Conservation (phyloP, 2,113 vertebrate genomes). For the Lamprotornis superbus region DNA sequence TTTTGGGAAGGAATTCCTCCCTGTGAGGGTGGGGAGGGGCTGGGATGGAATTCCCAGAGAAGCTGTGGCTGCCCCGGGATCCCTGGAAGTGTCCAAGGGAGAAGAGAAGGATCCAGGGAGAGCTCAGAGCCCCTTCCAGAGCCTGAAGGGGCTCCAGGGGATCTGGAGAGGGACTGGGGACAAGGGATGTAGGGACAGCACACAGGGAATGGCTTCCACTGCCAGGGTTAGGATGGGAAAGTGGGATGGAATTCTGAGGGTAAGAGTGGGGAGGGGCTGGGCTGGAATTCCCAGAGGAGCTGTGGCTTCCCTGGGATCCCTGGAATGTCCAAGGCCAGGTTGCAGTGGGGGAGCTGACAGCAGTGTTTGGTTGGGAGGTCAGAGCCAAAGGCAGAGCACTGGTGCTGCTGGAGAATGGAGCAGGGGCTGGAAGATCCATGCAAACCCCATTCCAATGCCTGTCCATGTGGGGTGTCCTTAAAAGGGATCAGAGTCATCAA, state of each 20-base stretch:
- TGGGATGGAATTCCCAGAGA: no score
- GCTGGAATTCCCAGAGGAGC: not conserved
- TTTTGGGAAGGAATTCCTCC: no score
- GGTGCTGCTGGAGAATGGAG: not conserved
- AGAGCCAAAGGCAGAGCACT: no score
- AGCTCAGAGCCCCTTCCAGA: no score
- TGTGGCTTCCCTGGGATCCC: not conserved
- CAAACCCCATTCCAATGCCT: not conserved
- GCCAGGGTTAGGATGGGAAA: no score
- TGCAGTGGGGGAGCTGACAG: not conserved
- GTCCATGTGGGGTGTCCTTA: rapidly evolving
- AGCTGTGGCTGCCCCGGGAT: no score
- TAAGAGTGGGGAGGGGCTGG: not conserved
- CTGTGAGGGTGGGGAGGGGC: not conserved
- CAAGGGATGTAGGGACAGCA: no score
- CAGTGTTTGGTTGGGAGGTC: not conserved
- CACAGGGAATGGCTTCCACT: no score
- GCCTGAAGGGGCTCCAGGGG: no score
- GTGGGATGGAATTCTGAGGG: not conserved
- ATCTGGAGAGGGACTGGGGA: no score
- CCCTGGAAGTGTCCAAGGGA: not conserved
- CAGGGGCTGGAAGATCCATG: not conserved
- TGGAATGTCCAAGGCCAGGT: not conserved
- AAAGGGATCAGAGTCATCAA: not conserved
- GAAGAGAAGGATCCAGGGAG: no score